Percentiles rank a stretch among this genome's conserved stretches.
These are phyloP conservation scores for Drosophila kohkoa DNA, from an alignment of 1,140 invertebrate species.

Conservation along the genomic window DNA sequence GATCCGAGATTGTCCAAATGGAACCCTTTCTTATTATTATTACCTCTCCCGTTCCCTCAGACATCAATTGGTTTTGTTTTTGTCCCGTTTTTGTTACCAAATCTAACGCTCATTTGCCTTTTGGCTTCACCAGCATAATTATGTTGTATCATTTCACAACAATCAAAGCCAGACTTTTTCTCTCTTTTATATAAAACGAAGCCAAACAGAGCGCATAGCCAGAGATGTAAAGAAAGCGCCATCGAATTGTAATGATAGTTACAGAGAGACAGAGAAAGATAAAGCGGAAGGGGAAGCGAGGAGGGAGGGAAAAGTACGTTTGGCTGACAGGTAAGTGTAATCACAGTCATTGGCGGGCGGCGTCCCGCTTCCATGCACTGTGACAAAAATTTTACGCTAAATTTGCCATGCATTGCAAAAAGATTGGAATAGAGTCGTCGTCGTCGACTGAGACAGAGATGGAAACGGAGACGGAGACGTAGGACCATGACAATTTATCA, in stretches of 20 bases:
- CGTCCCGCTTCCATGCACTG: slow-evolving; percentile 52
- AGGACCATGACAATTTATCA: slow-evolving; percentile 49
- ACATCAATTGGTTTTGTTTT: slow-evolving; percentile 30
- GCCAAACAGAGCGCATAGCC: slow-evolving; percentile 69
- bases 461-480: neutral
- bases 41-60: neutral
- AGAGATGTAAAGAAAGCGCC: slow-evolving; percentile 28
- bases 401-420: slow-evolving; percentile 60
- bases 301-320: neutral
- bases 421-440: neutral
- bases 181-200: slow-evolving; percentile 57
- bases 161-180: slow-evolving; percentile 46
- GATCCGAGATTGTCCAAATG: slow-evolving; percentile 16
- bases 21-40: slow-evolving; percentile 4
- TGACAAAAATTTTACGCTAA: slow-evolving; percentile 77
- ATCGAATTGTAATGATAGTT: slow-evolving; percentile 4
- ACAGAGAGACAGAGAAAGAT: neutral
- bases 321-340: slow-evolving; percentile 48
- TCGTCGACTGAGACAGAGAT: neutral
- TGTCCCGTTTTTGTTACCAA: slow-evolving; percentile 25
- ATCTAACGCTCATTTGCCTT: slow-evolving; percentile 43
- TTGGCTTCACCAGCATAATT: slow-evolving; percentile 52
- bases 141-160: slow-evolving; percentile 71
- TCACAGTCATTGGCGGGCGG: slow-evolving; percentile 61
- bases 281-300: no score